Conservation (phyloP, 2,797 vertebrate genomes). For the Euthynnus affinis region DNA sequence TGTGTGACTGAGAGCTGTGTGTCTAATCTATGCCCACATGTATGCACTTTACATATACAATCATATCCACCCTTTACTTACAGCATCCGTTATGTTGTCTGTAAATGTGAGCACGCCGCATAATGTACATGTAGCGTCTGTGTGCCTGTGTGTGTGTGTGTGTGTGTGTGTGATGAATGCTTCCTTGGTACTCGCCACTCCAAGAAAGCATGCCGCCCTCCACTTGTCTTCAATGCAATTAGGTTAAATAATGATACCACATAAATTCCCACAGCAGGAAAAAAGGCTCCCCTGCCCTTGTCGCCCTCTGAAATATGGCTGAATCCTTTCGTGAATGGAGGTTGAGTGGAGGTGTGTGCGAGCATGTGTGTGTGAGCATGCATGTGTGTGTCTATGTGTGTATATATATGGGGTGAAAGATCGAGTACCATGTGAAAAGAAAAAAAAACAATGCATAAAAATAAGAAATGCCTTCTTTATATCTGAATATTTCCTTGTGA, state of each 20-base stretch:
- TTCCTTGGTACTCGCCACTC: slow-evolving; percentile 54
- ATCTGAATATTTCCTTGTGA: too few relatives aligned
- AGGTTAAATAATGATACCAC: slow-evolving; percentile 81
- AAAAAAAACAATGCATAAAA: neutral
- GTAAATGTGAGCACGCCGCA: slow-evolving; percentile 9
- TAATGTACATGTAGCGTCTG: slow-evolving; percentile 26
- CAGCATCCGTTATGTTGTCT: slow-evolving; percentile 10
- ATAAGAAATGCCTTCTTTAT: too few relatives aligned
- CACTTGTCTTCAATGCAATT: slow-evolving; percentile 80
- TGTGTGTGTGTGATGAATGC: slow-evolving; percentile 62
- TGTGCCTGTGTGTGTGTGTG: slow-evolving; percentile 10
- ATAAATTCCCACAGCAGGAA: slow-evolving; percentile 74
- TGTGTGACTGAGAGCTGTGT: slow-evolving; percentile 16
- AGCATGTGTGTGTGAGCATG: slow-evolving; percentile 3
- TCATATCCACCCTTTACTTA: neutral
- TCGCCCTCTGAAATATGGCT: slow-evolving; percentile 72
- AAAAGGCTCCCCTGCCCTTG: slow-evolving; percentile 76
- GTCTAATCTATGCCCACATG: slow-evolving; percentile 14
- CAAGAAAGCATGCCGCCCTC: slow-evolving; percentile 67
- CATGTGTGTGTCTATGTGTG: neutral
- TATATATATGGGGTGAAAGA: slow-evolving; percentile 5
- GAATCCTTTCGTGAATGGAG: slow-evolving; percentile 54
- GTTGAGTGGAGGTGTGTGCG: slow-evolving; percentile 46
- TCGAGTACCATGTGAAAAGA: neutral
- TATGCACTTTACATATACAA: slow-evolving; percentile 28